These are phyloP conservation scores for Agapostemon virescens DNA, from an alignment of 2,888 invertebrate species.

Conservation along the genomic window DNA sequence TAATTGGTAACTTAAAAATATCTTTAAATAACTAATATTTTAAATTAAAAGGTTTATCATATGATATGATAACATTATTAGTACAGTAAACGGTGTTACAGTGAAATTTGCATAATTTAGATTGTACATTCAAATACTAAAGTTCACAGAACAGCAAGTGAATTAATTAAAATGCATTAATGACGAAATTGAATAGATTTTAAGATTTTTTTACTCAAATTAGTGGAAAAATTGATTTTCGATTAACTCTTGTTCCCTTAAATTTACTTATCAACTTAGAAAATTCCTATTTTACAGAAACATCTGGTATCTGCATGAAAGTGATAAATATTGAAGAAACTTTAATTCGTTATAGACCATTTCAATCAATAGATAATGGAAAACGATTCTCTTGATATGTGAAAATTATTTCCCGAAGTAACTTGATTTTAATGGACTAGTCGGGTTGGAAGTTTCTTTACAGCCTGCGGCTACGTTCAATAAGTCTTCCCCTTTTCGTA, in stretches of 20 bases:
- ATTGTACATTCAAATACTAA: neutral
- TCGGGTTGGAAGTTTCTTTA: conserved; percentile 62
- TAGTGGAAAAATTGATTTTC: too few relatives aligned
- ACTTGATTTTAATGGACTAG: conserved; percentile 67
- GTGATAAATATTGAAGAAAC: neutral
- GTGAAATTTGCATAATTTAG: too few relatives aligned
- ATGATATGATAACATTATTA: neutral
- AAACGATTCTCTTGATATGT: conserved; percentile 45
- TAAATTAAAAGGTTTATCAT: neutral
- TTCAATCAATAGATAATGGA: neutral
- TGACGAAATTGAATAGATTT: neutral
- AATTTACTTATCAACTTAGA: too few relatives aligned
- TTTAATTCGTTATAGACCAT: neutral
- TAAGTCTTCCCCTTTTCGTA: conserved; percentile 60
- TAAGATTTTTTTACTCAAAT: too few relatives aligned
- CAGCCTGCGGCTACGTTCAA: conserved; percentile 65
- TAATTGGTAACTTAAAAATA: neutral
- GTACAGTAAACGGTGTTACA: neutral
- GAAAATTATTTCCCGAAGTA: conserved; percentile 66
- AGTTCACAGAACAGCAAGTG: neutral
- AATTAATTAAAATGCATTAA: neutral
- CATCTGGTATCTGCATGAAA: neutral
- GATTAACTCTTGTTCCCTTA: too few relatives aligned
- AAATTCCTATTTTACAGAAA: neutral
- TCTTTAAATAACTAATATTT: neutral